phyloP scores from a whole-genome alignment of 2,113 vertebrate species.

The Phocoena sinus region DNA sequence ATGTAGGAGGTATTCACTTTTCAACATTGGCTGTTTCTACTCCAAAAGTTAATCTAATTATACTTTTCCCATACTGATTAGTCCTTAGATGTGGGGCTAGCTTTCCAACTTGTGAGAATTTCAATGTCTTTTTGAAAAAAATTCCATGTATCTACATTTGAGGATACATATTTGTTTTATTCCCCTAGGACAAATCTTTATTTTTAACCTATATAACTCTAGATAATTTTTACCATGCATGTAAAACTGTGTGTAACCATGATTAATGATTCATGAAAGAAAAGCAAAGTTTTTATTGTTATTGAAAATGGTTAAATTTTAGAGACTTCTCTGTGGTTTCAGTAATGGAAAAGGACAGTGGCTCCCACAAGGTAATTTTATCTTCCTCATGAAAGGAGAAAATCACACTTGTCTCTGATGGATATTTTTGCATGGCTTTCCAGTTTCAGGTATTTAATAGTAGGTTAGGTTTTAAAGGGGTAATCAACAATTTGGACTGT shows the following conservation, averaged over 20 bases:
- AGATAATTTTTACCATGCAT: not conserved
- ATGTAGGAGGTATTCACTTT: not conserved
- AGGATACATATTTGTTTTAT: not conserved
- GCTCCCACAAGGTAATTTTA: not conserved
- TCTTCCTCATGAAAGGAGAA: not conserved
- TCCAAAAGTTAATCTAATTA: not conserved
- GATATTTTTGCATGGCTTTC: not conserved
- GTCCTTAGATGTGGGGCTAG: not conserved
- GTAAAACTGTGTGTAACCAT: not conserved
- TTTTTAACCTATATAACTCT: not conserved
- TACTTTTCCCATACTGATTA: not conserved
- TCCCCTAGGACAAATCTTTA: not conserved
- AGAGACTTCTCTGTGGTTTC: not conserved
- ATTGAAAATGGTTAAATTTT: not conserved
- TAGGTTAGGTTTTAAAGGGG: not conserved
- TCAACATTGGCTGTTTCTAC: not conserved
- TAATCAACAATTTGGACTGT: not conserved
- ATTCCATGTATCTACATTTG: not conserved
- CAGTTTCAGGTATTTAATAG: not conserved
- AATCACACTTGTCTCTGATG: not conserved
- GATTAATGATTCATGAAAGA: constrained; percentile 1
- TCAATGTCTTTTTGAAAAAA: not conserved
- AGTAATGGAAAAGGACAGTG: not conserved
- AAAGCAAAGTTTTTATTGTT: constrained; percentile 12
- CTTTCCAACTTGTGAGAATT: not conserved